Evolutionary conservation across 2,797 vertebrate species (phyloP), one percentile per base, ranked within the genome.

Genomic region (Gymnodraco acuticeps): DNA sequence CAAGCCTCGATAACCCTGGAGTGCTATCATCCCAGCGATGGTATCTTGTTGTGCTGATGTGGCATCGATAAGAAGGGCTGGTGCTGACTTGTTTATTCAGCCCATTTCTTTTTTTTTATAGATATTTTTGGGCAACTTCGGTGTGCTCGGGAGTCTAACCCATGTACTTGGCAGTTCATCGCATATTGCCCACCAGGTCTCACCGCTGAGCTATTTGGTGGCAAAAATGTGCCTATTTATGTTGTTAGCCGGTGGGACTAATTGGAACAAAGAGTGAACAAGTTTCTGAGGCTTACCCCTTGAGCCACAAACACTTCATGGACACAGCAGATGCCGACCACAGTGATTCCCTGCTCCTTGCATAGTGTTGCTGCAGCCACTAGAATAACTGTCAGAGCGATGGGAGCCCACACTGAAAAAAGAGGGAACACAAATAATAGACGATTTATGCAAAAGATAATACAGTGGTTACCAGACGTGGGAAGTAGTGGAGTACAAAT

Each of bases 321-420:
- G 15, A 99, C 94, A 80, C 98, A 99, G 91, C 98, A 99, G 93
- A 99, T 97, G 53, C 98, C 98, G 23, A 99, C 95, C n/a, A 99
- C 98, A 0, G 98, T 99, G 90, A 99, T 98, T 75, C 98, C 98
- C 91, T 99, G 98, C 81, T 99, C 98, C 88, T 99, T 99, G 87
- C 98, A 99, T 5, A 99, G 89, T 0, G 98, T 99, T 82, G 98
- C 98, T 82, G 96, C 93, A 68, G 98, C 97, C 80, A 99, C 97
- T 15, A 99, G 94, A 78, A 96, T 79, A 7, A 99, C 97, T 0
- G 98, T 99, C 87, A 97, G 58, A 45, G 95, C 95, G 78, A 99
- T 99, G 55, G 98, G 97, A 67, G 95, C 91, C 98, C 98, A 99
- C 16, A 96, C 98, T 99, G 92, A 86, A 66, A 71, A 46, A 23